Evolutionary conservation across 1,140 invertebrate genomes (phyloP).

Genomic region (Neodiprion lecontei): DNA sequence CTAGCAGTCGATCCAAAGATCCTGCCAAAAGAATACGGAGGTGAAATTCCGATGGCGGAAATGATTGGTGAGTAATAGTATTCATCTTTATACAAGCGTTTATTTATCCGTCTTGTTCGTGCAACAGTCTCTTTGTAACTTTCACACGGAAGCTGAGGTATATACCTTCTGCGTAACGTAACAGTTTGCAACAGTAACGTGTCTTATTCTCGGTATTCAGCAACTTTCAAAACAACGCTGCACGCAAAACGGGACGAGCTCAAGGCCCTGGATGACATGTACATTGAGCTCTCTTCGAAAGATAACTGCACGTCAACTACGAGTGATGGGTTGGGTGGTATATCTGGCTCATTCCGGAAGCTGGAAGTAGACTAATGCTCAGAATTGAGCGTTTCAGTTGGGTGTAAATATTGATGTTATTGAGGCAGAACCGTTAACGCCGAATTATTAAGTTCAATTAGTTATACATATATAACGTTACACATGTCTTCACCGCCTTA

Average conservation of each 20-base stretch:
- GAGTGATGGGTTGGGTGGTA: conserved; percentile 70
- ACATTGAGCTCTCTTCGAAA: conserved; percentile 71
- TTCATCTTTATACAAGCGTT: background rate
- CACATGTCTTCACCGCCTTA: background rate
- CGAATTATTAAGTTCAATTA: background rate
- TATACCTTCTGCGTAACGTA: background rate
- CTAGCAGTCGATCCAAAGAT: conserved; percentile 75
- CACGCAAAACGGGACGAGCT: conserved; percentile 69
- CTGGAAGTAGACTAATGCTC: conserved; percentile 76
- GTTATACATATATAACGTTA: background rate
- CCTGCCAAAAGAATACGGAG: conserved; percentile 86
- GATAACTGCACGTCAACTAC: conserved; percentile 68
- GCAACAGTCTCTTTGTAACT: background rate
- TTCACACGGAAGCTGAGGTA: conserved; percentile 7
- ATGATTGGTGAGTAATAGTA: conserved; percentile 71
- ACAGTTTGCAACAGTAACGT: background rate
- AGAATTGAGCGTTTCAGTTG: background rate
- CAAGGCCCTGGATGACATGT: conserved; percentile 81
- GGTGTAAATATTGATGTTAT: conserved; percentile 1
- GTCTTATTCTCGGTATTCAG: conserved; percentile 44
- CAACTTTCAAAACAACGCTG: conserved; percentile 71
- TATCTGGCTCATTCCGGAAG: conserved; percentile 81
- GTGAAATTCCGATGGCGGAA: conserved; percentile 75
- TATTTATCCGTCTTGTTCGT: background rate
- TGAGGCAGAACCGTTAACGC: background rate